phyloP scores from a whole-genome alignment of 2,888 invertebrate species.

The Andrena marginata region DNA sequence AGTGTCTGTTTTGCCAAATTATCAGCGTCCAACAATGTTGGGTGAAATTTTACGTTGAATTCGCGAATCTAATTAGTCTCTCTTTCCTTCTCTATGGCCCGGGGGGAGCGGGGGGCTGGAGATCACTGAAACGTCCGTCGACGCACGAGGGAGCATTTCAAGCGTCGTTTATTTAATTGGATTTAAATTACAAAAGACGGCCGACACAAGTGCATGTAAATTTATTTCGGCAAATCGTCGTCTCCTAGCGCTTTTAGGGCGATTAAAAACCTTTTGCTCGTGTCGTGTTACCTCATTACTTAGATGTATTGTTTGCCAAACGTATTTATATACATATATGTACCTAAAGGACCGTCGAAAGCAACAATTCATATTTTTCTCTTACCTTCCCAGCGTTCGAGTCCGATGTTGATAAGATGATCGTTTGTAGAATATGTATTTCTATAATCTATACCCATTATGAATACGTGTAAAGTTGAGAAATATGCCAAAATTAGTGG shows the following conservation, averaged over 20 bases:
- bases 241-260: neutral
- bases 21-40: neutral
- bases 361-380: neutral
- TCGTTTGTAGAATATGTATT: constrained; percentile 22
- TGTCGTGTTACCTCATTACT: neutral
- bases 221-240: neutral
- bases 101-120: too few relatives aligned
- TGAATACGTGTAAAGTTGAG: constrained; percentile 10
- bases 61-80: neutral
- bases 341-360: neutral
- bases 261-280: neutral
- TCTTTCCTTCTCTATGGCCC: neutral
- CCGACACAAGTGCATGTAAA: neutral
- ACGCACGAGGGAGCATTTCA: neutral
- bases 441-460: constrained; percentile 8
- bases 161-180: neutral
- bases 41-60: neutral
- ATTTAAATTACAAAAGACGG: neutral
- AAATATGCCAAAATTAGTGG: constrained; percentile 15
- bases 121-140: neutral
- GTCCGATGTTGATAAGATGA: neutral
- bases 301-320: neutral
- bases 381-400: neutral
- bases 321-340: neutral
- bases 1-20: neutral